Evolutionary conservation across 1,140 invertebrate species (phyloP).

Genomic region (Caerostris darwini): DNA sequence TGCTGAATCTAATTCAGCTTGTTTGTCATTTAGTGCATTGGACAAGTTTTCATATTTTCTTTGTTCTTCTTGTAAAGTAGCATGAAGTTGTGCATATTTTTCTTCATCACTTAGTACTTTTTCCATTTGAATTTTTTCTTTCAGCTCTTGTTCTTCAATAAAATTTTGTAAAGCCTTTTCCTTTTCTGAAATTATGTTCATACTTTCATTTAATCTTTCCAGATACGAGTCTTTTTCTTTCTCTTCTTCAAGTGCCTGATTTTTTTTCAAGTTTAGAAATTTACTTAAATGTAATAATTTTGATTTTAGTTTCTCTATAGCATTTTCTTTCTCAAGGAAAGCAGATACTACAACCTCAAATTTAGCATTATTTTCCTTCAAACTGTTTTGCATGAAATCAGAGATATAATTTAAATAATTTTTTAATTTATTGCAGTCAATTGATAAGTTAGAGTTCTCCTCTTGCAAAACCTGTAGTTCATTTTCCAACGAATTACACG

Average conservation of each 20-base stretch:
- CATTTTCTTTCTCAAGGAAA: slow-evolving; percentile 32
- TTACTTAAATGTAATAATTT: slow-evolving; percentile 11
- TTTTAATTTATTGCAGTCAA: neutral
- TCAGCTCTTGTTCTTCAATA: neutral
- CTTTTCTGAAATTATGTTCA: neutral
- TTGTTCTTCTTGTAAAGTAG: neutral
- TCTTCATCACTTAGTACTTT: neutral
- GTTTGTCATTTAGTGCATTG: neutral
- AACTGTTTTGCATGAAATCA: neutral
- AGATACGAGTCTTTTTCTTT: neutral
- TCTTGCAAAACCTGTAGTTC: neutral
- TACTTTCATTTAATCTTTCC: neutral
- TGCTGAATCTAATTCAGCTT: neutral
- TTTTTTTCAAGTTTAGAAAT: neutral
- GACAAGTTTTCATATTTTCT: neutral
- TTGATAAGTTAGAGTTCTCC: neutral
- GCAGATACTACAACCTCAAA: slow-evolving; percentile 18
- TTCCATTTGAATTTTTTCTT: neutral
- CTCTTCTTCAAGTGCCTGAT: neutral
- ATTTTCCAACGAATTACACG: neutral
- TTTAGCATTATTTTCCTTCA: neutral
- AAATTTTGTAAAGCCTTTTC: neutral
- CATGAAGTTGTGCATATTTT: neutral
- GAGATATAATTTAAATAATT: neutral
- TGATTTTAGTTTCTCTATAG: neutral